Percentiles rank a stretch among this genome's conserved stretches.
These are phyloP conservation scores for Stegodyphus dumicola DNA, from an alignment of 1,140 invertebrate species.

Conservation along the genomic window DNA sequence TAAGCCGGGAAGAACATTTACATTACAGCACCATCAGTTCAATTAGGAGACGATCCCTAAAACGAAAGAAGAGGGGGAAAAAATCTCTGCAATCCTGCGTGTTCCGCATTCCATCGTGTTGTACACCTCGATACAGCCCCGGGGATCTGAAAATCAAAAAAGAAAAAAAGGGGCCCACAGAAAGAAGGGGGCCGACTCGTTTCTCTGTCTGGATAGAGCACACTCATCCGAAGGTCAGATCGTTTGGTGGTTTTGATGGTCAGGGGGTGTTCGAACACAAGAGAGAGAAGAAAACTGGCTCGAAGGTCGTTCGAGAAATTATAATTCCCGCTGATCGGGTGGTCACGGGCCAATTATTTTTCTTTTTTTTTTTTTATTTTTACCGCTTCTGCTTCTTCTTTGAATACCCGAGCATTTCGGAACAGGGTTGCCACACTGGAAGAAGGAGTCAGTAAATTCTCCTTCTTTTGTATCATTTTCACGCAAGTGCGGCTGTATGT, in stretches of 20 bases:
- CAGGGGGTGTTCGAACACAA: slow-evolving; percentile 37
- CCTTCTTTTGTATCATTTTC: too few relatives aligned
- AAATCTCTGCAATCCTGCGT: slow-evolving; percentile 28
- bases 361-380: neutral
- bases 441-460: neutral
- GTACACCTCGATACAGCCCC: slow-evolving; percentile 48
- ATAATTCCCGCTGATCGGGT: slow-evolving; percentile 16
- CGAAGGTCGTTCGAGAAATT: slow-evolving; percentile 17
- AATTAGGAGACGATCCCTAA: slow-evolving; percentile 26
- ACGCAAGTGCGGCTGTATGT: too few relatives aligned
- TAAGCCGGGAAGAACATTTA: too few relatives aligned
- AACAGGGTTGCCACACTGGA: slow-evolving; percentile 10
- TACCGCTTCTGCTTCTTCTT: neutral
- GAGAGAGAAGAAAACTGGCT: neutral
- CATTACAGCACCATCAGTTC: neutral
- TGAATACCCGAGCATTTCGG: too few relatives aligned
- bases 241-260: slow-evolving; percentile 51
- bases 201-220: slow-evolving; percentile 46
- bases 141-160: slow-evolving; percentile 9
- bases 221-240: slow-evolving; percentile 54
- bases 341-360: slow-evolving; percentile 55
- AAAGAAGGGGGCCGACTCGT: slow-evolving; percentile 3
- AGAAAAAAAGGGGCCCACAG: slow-evolving; percentile 9
- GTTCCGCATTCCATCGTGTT: slow-evolving; percentile 61
- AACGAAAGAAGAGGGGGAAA: neutral